Conservation (phyloP, 2,888 invertebrate species). For the Synanthedon andrenaeformis region DNA sequence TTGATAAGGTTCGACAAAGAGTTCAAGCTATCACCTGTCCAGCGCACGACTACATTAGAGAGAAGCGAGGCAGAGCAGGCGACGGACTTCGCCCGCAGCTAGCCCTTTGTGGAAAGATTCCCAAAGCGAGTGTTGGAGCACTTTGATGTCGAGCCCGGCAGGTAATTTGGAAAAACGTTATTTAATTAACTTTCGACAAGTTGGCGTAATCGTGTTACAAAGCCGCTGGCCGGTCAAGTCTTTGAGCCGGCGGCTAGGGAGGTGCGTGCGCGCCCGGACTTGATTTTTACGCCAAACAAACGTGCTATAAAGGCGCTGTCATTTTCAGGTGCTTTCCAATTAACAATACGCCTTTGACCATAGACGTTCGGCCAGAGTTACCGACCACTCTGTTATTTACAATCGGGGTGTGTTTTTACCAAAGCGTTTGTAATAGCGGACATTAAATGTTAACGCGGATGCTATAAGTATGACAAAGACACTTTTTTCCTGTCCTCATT, state of each 20-base stretch:
- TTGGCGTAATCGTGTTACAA: constrained; percentile 67
- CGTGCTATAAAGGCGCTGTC: constrained; percentile 64
- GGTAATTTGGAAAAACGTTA: constrained; percentile 70
- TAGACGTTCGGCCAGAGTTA: constrained; percentile 40
- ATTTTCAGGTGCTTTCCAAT: constrained; percentile 67
- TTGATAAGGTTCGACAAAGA: constrained; percentile 24
- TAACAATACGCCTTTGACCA: constrained; percentile 66
- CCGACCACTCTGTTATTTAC: constrained; percentile 42
- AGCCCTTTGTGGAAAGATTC: constrained; percentile 59
- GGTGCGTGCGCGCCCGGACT: constrained; percentile 29
- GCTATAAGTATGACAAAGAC: too few species aligned
- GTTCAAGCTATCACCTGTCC: constrained; percentile 49
- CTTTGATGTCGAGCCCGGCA: constrained; percentile 61
- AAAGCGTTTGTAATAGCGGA: constrained; percentile 40
- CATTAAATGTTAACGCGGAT: too few species aligned
- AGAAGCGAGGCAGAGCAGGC: constrained; percentile 30
- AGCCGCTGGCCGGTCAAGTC: constrained; percentile 63
- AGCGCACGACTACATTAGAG: constrained; percentile 26
- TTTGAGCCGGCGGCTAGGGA: constrained; percentile 40
- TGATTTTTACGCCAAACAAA: constrained; percentile 65
- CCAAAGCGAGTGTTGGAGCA: constrained; percentile 38
- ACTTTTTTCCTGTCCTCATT: too few species aligned
- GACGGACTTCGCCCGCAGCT: constrained; percentile 49
- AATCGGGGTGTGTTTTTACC: constrained; percentile 39
- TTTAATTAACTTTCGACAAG: constrained; percentile 71